A percentile compares a stretch with the other conserved stretches of the same genome.
phyloP scores from a whole-genome alignment of 1,140 invertebrate species.

The Hypsibius dujardini region DNA sequence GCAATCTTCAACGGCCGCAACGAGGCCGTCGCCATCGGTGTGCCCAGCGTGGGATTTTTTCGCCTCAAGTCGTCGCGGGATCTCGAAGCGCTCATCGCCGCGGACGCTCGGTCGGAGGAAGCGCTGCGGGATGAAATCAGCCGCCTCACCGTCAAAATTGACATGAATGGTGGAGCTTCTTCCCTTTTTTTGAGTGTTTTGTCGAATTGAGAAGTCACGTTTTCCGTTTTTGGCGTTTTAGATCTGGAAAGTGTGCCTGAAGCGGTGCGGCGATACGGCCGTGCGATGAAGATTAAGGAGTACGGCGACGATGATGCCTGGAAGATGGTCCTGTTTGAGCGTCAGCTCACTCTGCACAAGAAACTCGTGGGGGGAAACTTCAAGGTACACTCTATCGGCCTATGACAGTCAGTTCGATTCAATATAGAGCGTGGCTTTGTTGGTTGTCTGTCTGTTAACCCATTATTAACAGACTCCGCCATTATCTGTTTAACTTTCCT shows the following conservation, averaged over 20 bases:
- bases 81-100: background rate
- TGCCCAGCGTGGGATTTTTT: background rate
- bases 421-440: background rate
- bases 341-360: background rate
- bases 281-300: background rate
- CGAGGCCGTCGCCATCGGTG: background rate
- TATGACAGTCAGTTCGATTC: background rate
- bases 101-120: background rate
- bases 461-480: background rate
- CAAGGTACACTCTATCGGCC: background rate
- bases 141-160: background rate
- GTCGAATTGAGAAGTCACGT: background rate
- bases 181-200: background rate
- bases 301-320: background rate
- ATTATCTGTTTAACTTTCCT: too few relatives aligned
- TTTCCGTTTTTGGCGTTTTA: background rate
- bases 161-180: background rate
- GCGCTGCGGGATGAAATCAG: background rate
- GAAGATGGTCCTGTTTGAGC: background rate
- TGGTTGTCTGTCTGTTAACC: background rate
- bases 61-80: background rate
- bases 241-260: background rate
- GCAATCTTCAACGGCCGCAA: background rate
- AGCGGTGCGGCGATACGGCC: background rate
- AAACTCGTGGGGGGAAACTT: background rate